Conservation (phyloP, 2,113 vertebrate genomes). For the Pteruthius melanotis region DNA sequence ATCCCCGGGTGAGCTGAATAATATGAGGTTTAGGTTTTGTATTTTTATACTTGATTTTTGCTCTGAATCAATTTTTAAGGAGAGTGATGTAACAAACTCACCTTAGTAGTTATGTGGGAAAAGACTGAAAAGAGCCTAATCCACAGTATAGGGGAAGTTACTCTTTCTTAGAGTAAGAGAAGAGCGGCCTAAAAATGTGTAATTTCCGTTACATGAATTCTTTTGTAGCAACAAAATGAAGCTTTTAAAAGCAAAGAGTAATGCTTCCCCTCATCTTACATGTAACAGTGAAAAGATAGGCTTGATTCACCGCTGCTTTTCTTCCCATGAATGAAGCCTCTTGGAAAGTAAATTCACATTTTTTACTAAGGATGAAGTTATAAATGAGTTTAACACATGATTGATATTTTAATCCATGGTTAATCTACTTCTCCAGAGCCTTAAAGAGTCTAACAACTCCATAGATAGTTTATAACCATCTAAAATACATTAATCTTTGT, state of each 20-base stretch:
- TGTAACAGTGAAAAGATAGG: not conserved
- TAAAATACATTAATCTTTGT: constrained; percentile 8
- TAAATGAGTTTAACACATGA: not conserved
- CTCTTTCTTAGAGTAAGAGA: not conserved
- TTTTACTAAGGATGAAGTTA: not conserved
- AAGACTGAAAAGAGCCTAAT: not conserved
- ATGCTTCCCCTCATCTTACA: not conserved
- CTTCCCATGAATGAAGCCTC: not conserved
- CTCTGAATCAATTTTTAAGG: not conserved
- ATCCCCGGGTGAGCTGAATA: not conserved
- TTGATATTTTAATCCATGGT: constrained; percentile 26
- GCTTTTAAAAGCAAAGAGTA: not conserved
- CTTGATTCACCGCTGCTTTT: not conserved
- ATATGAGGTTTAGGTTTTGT: not conserved
- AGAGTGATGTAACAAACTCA: not conserved
- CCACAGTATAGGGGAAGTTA: not conserved
- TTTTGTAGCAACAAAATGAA: not conserved
- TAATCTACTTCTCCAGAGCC: constrained; percentile 2
- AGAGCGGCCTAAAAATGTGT: not conserved
- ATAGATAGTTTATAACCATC: constrained; percentile 29
- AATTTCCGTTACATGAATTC: not conserved
- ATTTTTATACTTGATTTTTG: not conserved
- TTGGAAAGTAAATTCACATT: not conserved
- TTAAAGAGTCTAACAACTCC: not conserved
- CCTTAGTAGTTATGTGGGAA: not conserved